A percentile compares a stretch with the other conserved stretches of the same genome.
phyloP scores from a whole-genome alignment of 2,113 vertebrate genomes.

The Triplophysa dalaica region DNA sequence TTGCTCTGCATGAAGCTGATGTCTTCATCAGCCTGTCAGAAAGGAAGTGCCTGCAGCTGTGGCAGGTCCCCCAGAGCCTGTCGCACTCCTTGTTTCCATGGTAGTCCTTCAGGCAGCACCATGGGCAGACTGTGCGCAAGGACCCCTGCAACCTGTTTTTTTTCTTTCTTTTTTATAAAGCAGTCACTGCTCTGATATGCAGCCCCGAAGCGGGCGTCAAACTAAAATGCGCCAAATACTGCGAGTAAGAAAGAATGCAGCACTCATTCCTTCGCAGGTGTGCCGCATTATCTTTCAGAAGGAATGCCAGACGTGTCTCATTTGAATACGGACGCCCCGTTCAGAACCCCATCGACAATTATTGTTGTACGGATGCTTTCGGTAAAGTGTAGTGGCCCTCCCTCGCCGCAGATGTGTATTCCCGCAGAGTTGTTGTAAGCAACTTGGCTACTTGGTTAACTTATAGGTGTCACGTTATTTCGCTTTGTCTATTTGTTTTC shows the following conservation, averaged over 20 bases:
- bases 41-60: slow-evolving; percentile 79
- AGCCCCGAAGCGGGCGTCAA: slow-evolving; percentile 76
- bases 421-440: slow-evolving; percentile 55
- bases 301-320: slow-evolving; percentile 59
- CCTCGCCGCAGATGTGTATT: slow-evolving; percentile 56
- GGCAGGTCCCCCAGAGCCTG: slow-evolving; percentile 78
- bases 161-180: slow-evolving; percentile 51
- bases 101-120: slow-evolving; percentile 83
- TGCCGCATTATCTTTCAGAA: slow-evolving; percentile 58
- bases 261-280: slow-evolving; percentile 61
- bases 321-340: slow-evolving; percentile 68
- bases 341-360: slow-evolving; percentile 61
- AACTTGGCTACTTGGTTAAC: no score
- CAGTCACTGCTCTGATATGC: slow-evolving; percentile 77
- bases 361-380: slow-evolving; percentile 62
- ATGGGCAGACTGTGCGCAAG: slow-evolving; percentile 78
- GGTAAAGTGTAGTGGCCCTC: slow-evolving; percentile 62
- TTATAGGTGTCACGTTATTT: slow-evolving; percentile 67
- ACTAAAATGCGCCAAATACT: slow-evolving; percentile 60
- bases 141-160: slow-evolving; percentile 81
- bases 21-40: slow-evolving; percentile 83
- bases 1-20: slow-evolving; percentile 75
- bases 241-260: slow-evolving; percentile 41
- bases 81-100: slow-evolving; percentile 84
- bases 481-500: slow-evolving; percentile 55